Conservation (phyloP, 2,113 vertebrate genomes). For the Lutjanus erythropterus region DNA sequence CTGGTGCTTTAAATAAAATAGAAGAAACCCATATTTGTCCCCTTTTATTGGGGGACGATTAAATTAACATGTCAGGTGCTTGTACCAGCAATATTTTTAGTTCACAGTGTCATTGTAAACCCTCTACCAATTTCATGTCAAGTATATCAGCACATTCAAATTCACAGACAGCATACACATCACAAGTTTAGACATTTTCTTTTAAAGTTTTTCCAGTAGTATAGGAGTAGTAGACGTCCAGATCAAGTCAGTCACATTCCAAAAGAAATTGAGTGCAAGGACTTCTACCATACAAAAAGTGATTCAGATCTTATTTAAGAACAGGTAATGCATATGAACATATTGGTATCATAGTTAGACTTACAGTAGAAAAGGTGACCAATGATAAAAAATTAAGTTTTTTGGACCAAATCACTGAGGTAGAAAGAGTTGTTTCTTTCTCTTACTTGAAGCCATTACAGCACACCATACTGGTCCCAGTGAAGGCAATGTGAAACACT, state of each 20-base stretch:
- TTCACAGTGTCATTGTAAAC: constrained; percentile 83
- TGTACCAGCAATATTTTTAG: constrained; percentile 80
- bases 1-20: constrained; percentile 66
- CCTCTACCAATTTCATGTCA: constrained; percentile 71
- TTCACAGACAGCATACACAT: constrained; percentile 38
- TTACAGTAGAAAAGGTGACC: background rate
- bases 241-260: constrained; percentile 39
- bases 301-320: constrained; percentile 11
- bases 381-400: background rate
- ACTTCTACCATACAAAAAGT: constrained; percentile 13
- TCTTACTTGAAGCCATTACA: constrained; percentile 25
- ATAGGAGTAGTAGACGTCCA: constrained; percentile 15
- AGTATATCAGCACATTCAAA: constrained; percentile 77
- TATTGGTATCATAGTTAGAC: background rate
- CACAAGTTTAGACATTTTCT: background rate
- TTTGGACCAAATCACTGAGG: constrained; percentile 63
- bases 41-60: constrained; percentile 29
- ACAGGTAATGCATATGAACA: background rate
- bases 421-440: constrained; percentile 68
- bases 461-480: background rate
- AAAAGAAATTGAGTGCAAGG: constrained; percentile 47
- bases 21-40: constrained; percentile 27
- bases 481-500: constrained; percentile 12
- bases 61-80: constrained; percentile 65
- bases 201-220: constrained; percentile 35